Evolutionary conservation across 2,888 invertebrate species (phyloP).

Genomic region (Taenaris catops): DNA sequence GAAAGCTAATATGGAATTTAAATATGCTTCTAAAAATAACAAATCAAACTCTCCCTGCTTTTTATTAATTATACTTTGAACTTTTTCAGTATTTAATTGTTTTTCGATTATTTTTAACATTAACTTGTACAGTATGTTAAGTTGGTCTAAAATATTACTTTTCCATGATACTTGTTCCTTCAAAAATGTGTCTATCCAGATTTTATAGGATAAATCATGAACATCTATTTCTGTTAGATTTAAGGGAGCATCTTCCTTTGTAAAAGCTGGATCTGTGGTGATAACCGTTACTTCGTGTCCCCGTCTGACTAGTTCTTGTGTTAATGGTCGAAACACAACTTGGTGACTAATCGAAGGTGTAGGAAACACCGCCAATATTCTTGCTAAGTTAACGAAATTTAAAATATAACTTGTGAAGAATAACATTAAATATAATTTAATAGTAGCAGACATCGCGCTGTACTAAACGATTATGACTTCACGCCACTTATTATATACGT

Average conservation of each 20-base stretch:
- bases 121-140: slow-evolving; percentile 5
- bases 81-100: slow-evolving; percentile 25
- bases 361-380: slow-evolving; percentile 43
- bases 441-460: neutral
- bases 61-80: slow-evolving; percentile 31
- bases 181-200: slow-evolving; percentile 21
- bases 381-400: slow-evolving; percentile 28
- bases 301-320: slow-evolving; percentile 36
- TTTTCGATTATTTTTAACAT: slow-evolving; percentile 21
- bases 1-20: slow-evolving; percentile 25
- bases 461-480: neutral
- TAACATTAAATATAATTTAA: neutral
- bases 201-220: slow-evolving; percentile 27
- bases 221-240: slow-evolving; percentile 44
- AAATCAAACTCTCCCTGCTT: slow-evolving; percentile 35
- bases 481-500: neutral
- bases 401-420: neutral
- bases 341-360: slow-evolving; percentile 48
- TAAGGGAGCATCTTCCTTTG: slow-evolving; percentile 20
- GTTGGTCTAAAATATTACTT: slow-evolving; percentile 18
- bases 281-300: slow-evolving; percentile 47
- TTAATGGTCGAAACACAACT: slow-evolving; percentile 35
- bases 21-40: slow-evolving; percentile 35
- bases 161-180: slow-evolving; percentile 4
- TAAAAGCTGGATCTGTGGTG: slow-evolving; percentile 36